phyloP scores from a whole-genome alignment of 2,888 invertebrate genomes.

The Volucella inflata region DNA sequence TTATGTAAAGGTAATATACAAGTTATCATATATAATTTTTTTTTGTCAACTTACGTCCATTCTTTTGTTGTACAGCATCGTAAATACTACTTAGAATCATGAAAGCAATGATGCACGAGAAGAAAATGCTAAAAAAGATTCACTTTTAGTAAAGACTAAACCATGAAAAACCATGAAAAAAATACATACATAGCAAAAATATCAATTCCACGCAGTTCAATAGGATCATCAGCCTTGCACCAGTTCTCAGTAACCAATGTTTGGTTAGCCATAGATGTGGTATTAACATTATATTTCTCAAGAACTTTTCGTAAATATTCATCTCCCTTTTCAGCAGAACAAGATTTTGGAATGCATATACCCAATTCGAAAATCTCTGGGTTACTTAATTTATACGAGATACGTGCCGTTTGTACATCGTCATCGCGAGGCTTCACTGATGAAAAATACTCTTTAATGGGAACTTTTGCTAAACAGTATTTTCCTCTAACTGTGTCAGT shows the following conservation, averaged over 20 bases:
- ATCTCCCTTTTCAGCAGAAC: constrained; percentile 78
- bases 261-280: constrained; percentile 37
- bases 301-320: constrained; percentile 78
- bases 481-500: constrained; percentile 81
- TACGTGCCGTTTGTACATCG: constrained; percentile 69
- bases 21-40: too few relatives aligned
- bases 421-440: constrained; percentile 77
- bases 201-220: constrained; percentile 80
- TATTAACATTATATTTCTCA: constrained; percentile 41
- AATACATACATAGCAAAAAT: constrained; percentile 83
- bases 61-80: constrained; percentile 80
- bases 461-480: constrained; percentile 82
- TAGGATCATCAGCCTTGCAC: constrained; percentile 79
- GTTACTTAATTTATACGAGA: constrained; percentile 79
- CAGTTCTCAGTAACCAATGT: constrained; percentile 77
- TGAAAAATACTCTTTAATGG: constrained; percentile 78
- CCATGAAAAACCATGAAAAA: too few relatives aligned
- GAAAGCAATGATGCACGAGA: constrained; percentile 79
- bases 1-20: background rate
- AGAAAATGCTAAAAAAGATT: constrained; percentile 78
- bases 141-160: too few relatives aligned
- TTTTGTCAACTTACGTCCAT: constrained; percentile 78
- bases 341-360: constrained; percentile 82
- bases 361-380: constrained; percentile 81
- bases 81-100: constrained; percentile 81